A percentile compares a stretch with the other conserved stretches of the same genome.
Evolutionary conservation across 2,888 invertebrate genomes (phyloP).

Genomic region (Pristionchus maxplancki): DNA sequence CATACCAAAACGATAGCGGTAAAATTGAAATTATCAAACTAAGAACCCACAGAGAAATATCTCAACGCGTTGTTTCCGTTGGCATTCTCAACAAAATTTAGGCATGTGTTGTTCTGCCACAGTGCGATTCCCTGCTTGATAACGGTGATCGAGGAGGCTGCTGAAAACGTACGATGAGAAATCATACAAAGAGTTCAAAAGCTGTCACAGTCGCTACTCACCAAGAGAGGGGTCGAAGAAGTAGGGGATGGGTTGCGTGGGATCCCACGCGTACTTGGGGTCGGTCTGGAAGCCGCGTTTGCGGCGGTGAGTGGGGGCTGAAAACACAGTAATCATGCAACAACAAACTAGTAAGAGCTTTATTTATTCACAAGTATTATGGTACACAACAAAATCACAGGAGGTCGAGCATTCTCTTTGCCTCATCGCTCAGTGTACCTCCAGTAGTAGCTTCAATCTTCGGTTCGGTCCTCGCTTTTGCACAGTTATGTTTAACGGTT

Average conservation of each 20-base stretch:
- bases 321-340: neutral
- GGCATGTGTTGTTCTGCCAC: conserved; percentile 29
- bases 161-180: neutral
- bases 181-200: neutral
- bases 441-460: neutral
- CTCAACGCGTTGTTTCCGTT: conserved; percentile 6
- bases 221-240: conserved; percentile 40
- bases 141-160: neutral
- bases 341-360: neutral
- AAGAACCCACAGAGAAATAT: neutral
- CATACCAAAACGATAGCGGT: neutral
- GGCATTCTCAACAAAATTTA: conserved; percentile 29
- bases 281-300: conserved; percentile 48
- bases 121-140: neutral
- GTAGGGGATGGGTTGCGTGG: conserved; percentile 28
- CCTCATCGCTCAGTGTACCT: too few relatives aligned
- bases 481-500: neutral
- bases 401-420: too few relatives aligned
- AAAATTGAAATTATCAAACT: neutral
- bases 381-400: too few relatives aligned
- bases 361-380: neutral
- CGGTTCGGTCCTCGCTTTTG: neutral
- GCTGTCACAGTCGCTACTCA: too few relatives aligned
- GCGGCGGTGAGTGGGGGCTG: neutral
- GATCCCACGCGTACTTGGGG: conserved; percentile 34